Evolutionary conservation across 1,140 invertebrate genomes (phyloP).

Genomic region (Drosophila carrolli): DNA sequence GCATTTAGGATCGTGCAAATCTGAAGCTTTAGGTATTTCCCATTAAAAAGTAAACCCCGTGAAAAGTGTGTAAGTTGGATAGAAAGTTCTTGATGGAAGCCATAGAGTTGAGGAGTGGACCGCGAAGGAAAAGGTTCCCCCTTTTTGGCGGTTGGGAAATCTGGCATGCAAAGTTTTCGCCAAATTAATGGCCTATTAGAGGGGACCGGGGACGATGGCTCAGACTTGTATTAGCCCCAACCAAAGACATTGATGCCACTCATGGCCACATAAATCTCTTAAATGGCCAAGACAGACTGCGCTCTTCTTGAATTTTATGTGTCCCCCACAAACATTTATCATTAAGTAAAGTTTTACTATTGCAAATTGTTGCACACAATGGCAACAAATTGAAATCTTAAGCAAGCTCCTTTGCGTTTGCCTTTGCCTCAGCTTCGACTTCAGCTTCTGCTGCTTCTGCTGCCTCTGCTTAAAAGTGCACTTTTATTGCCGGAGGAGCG

Average conservation of each 20-base stretch:
- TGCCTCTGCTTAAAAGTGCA: constrained; percentile 62
- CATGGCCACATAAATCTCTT: constrained; percentile 61
- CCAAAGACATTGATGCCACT: constrained; percentile 61
- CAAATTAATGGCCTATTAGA: constrained; percentile 55
- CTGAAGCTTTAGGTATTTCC: neutral
- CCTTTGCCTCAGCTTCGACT: neutral
- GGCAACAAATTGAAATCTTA: constrained; percentile 80
- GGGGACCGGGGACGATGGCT: neutral
- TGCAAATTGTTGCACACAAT: constrained; percentile 74
- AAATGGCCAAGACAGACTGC: constrained; percentile 53
- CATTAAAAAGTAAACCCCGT: constrained; percentile 4
- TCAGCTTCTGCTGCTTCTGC: too few species aligned
- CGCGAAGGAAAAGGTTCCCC: constrained; percentile 17
- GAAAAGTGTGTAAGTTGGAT: constrained; percentile 34
- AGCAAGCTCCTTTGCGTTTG: constrained; percentile 61
- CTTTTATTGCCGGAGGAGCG: constrained; percentile 68
- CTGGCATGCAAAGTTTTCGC: constrained; percentile 48
- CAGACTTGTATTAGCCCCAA: constrained; percentile 33
- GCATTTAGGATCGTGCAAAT: too few species aligned
- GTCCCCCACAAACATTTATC: constrained; percentile 69
- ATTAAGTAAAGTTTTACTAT: constrained; percentile 72
- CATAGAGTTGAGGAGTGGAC: constrained; percentile 4
- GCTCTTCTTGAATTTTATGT: constrained; percentile 51
- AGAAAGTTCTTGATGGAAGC: constrained; percentile 34
- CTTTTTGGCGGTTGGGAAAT: constrained; percentile 10